A percentile compares a stretch with the other conserved stretches of the same genome.
Evolutionary conservation across 2,888 invertebrate genomes (phyloP).

Genomic region (Phasia obesa): DNA sequence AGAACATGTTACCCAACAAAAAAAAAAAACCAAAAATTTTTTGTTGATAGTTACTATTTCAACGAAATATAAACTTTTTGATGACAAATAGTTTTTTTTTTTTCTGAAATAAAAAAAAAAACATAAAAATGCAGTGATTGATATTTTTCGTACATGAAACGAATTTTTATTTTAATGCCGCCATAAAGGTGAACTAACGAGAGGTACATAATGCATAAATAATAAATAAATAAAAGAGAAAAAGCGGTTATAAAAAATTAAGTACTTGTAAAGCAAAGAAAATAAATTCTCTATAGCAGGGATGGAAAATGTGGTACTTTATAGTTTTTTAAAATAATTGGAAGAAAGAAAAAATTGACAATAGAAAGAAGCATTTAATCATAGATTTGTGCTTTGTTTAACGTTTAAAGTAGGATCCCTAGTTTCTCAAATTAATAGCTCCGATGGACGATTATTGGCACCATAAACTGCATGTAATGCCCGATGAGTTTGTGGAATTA

Average conservation of each 20-base stretch:
- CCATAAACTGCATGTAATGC: too few relatives aligned
- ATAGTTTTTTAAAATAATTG: not conserved
- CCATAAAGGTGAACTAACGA: conserved; percentile 47
- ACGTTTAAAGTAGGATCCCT: too few relatives aligned
- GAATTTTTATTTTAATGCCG: conserved; percentile 56
- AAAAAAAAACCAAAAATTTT: conserved; percentile 19
- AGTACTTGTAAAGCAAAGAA: not conserved
- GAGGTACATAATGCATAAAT: not conserved
- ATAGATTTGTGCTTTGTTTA: too few relatives aligned
- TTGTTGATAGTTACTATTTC: conserved; percentile 35
- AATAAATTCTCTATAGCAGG: not conserved
- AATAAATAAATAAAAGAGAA: conserved; percentile 5
- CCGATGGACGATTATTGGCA: too few relatives aligned
- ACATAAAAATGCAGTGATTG: conserved; percentile 54
- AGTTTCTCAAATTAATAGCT: too few relatives aligned
- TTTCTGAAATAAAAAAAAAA: conserved; percentile 12
- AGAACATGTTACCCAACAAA: conserved; percentile 41
- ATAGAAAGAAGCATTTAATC: too few relatives aligned
- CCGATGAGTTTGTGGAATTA: too few relatives aligned
- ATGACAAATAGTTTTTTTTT: conserved; percentile 65
- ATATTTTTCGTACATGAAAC: conserved; percentile 57
- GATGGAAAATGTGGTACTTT: not conserved
- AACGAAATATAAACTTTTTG: conserved; percentile 43
- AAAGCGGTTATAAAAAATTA: conserved; percentile 28
- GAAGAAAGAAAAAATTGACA: too few relatives aligned